Percentiles rank a stretch among this genome's conserved stretches.
Conservation (phyloP, 2,888 invertebrate genomes). For the Phragmatobia fuliginosa region DNA sequence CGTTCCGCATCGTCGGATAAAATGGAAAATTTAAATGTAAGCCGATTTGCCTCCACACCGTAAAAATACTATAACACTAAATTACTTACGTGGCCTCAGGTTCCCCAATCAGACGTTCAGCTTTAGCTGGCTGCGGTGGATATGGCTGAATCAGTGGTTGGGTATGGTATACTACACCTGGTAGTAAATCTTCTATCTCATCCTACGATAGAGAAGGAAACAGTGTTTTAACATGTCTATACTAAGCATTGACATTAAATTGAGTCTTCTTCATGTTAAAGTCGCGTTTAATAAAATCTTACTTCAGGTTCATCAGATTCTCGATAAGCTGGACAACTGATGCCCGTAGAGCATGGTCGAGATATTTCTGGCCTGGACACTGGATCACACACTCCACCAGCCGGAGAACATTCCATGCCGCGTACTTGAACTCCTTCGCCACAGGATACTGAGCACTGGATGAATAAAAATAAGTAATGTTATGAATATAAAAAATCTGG, state of each 20-base stretch:
- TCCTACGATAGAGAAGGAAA: constrained; percentile 63
- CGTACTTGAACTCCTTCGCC: constrained; percentile 95
- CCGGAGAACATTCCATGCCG: constrained; percentile 92
- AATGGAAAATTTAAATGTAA: not conserved
- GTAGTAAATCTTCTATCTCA: constrained; percentile 86
- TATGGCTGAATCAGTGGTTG: constrained; percentile 90
- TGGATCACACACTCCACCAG: constrained; percentile 88
- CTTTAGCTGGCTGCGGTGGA: constrained; percentile 88
- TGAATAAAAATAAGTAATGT: not conserved
- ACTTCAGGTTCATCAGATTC: constrained; percentile 80
- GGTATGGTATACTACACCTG: constrained; percentile 88
- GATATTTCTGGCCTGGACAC: constrained; percentile 89
- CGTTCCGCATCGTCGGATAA: not conserved
- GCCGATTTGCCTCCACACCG: constrained; percentile 43
- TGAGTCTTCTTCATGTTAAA: not conserved
- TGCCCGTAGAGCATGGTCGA: constrained; percentile 91
- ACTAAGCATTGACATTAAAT: too few species aligned
- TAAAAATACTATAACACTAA: constrained; percentile 16
- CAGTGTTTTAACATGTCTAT: not conserved
- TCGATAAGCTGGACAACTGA: constrained; percentile 88
- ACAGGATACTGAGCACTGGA: constrained; percentile 96
- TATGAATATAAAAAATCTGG: too few species aligned
- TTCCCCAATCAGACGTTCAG: constrained; percentile 90
- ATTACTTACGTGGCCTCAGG: constrained; percentile 92
- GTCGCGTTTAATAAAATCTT: constrained; percentile 15